Base-by-base conservation (phyloP, 2,888 invertebrate species). In the Muscina levida region DNA sequence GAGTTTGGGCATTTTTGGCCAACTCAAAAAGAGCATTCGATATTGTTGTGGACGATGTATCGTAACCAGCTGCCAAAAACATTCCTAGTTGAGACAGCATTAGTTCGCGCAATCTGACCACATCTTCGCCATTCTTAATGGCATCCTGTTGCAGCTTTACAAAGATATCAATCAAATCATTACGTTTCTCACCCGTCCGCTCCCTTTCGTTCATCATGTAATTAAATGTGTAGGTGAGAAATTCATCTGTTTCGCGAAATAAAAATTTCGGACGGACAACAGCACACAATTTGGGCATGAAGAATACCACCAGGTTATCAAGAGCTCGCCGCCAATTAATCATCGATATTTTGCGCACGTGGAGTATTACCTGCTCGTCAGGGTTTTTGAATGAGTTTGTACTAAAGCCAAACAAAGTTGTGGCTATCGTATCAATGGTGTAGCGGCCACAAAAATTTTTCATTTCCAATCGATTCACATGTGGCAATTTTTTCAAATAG, bases 11-110 rank as follows among this genome's bases (percentile, higher is more conserved):
- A 17, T 91, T 85, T 19, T 88, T 87, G 0, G 91, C 88, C 24
- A 92, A 81, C 81, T 91, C 90, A 70, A 89, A 87, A 6, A 91
- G 86, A 0, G 87, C 87, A 79, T 91, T 89, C 0, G 91, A 87
- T 84, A 91, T 90, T 0, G 91, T 87, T 1, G 91, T 88, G 56
- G 87, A 91, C 51, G 87, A 85, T 1, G 90, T 89, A 68, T 90
- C 90, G 59, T 87, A 90, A 2, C 90, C 90, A 0, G 88, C 90
- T 2, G 86, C 84, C 1, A 89, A 86, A 71, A 90, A 90, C 0
- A 88, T 83, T 0, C 86, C 87, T 0, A 89, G 89, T 66, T 90
- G 90, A 1, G 89, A 89, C 1, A 87, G 85, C 6, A 90, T 67
- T 10, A 87, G 83, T 39, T 77, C 67, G 22, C 57, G 26, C 13